Evolutionary conservation across 2,888 invertebrate species (phyloP), one percentile per base, ranked within the genome.

Genomic region (Colletes collaris): DNA sequence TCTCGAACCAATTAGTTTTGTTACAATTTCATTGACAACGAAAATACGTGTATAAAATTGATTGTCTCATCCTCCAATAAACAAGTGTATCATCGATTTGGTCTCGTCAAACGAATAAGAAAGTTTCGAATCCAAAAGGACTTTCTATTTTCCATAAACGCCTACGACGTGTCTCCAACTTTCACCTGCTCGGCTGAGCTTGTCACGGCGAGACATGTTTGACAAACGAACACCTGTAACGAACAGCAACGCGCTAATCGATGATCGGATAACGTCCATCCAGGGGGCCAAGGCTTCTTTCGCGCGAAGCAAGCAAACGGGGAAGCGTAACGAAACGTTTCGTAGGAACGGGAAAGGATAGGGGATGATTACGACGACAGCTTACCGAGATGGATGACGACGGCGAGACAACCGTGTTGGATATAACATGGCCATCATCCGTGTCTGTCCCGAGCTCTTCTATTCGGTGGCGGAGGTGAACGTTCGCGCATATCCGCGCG

Each of bases 261-360:
- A 67, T 69, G 64, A 63, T 72, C 80, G 40, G 53, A 76, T 80
- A 78, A 78, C 44, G 44, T 80, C 77, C 68, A 67, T 78, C 69
- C 50, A 71, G 44, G 60, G 67, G 70, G 59, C 27, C 16, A 16
- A 27, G 76, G 68, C 46, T 65, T 50, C 76, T 83, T 74, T 83
- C 80, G 60, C 67, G 58, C 16, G 8, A 8, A 58, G 37, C 40
- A 50, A 56, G 53, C 55, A 59, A 64, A 58, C 71, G 83, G 79
- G 79, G 80, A 79, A 66, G 76, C 81, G 69, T 79, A 75, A 85
- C 82, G 85, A 83, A 83, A 85, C 69, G 78, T 72, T 76, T 59
- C 60, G 59, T 50, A 44, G 67, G 71, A 64, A 64, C 58, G 27
- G 65, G 62, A 56, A 66, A 71, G 55, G 68, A 75, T 55, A 64